Evolutionary conservation across 1,140 invertebrate species (phyloP).

Genomic region (Rhyacophila brunnea): DNA sequence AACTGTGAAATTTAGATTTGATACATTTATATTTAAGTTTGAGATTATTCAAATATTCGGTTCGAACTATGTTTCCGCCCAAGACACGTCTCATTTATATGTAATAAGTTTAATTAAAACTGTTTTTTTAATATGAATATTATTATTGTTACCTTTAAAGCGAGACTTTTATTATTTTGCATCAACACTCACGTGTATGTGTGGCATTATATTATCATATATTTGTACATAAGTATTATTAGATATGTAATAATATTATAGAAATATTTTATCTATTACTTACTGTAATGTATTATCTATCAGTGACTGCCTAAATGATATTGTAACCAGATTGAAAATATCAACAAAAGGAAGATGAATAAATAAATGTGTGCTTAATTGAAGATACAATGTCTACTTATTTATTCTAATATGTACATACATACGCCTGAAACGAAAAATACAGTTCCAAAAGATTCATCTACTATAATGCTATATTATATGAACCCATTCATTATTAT

Average conservation of each 20-base stretch:
- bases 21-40: slow-evolving; percentile 31
- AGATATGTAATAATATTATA: slow-evolving; percentile 36
- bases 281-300: slow-evolving; percentile 36
- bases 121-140: slow-evolving; percentile 24
- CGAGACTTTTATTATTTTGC: slow-evolving; percentile 34
- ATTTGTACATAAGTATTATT: slow-evolving; percentile 36
- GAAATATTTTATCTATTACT: slow-evolving; percentile 36
- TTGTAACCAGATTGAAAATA: slow-evolving; percentile 34
- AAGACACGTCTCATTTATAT: slow-evolving; percentile 12
- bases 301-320: slow-evolving; percentile 36
- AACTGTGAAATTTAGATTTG: slow-evolving; percentile 34
- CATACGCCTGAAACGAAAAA: no score
- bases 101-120: slow-evolving; percentile 23
- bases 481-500: no score
- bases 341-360: slow-evolving; percentile 34
- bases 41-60: slow-evolving; percentile 29
- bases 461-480: no score
- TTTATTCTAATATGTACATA: no score
- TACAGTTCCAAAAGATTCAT: no score
- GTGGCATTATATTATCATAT: slow-evolving; percentile 34
- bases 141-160: slow-evolving; percentile 34
- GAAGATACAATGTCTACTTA: background rate
- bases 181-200: slow-evolving; percentile 33
- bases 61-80: slow-evolving; percentile 26
- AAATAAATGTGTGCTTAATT: slow-evolving; percentile 36